phyloP scores from a whole-genome alignment of 2,113 vertebrate genomes.

The Paradoxurus hermaphroditus region DNA sequence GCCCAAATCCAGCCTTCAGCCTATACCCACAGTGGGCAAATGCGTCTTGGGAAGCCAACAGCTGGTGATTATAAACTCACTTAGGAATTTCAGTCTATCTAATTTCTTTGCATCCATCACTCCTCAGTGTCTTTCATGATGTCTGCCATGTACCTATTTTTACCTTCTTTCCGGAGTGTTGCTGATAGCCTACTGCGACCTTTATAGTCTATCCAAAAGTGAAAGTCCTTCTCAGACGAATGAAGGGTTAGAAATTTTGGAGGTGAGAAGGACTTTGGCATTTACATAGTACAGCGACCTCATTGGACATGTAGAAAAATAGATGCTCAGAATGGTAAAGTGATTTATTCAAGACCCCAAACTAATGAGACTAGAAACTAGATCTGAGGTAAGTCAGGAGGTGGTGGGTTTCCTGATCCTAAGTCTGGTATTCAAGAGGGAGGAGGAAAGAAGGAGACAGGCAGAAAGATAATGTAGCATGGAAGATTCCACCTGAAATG shows the following conservation, averaged over 20 bases:
- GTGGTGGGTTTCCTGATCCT: not conserved
- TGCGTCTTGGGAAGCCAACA: not conserved
- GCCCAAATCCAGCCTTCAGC: not conserved
- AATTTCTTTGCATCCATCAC: not conserved
- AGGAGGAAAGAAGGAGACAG: not conserved
- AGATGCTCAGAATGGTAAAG: not conserved
- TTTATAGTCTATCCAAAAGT: not conserved
- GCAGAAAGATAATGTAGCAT: not conserved
- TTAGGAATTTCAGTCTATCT: slow-evolving; percentile 4
- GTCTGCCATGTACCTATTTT: not conserved
- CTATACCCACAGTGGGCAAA: not conserved
- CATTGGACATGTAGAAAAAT: not conserved
- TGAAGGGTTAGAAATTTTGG: not conserved
- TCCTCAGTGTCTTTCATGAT: not conserved
- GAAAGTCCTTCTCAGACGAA: not conserved
- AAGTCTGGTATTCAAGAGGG: not conserved
- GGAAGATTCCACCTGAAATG: not conserved
- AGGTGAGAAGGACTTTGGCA: not conserved
- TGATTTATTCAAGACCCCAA: not conserved
- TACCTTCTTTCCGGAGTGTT: not conserved
- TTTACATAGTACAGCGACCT: not conserved
- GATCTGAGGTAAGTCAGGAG: not conserved
- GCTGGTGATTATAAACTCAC: not conserved
- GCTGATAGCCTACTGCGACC: not conserved
- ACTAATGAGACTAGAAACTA: not conserved